phyloP scores from a whole-genome alignment of 2,113 vertebrate species.

The Semnornis frantzii region DNA sequence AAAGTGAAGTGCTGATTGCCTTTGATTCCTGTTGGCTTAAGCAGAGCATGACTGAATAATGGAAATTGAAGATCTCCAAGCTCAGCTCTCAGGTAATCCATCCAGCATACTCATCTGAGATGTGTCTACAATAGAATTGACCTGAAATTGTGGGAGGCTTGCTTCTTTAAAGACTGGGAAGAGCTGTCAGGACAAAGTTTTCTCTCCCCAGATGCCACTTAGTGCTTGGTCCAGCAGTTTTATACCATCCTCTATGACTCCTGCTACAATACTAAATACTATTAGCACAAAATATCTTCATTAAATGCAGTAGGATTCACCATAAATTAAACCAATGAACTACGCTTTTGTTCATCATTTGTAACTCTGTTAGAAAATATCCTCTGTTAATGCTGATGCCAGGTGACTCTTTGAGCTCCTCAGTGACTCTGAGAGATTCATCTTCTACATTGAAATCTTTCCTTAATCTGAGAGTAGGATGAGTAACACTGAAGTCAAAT shows the following conservation, averaged over 20 bases:
- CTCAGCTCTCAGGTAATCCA: accelerated
- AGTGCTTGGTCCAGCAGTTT: background rate
- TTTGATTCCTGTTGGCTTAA: background rate
- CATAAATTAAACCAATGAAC: background rate
- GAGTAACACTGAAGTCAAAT: background rate
- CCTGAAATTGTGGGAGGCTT: background rate
- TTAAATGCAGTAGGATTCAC: background rate
- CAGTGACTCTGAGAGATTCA: background rate
- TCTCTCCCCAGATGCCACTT: background rate
- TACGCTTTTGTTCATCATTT: background rate
- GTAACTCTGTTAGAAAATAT: background rate
- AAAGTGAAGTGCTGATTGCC: background rate
- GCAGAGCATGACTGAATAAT: background rate
- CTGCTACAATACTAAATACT: background rate
- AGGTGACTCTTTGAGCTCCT: background rate
- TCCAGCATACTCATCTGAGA: background rate
- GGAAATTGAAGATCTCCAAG: background rate
- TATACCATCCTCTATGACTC: background rate
- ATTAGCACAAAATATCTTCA: background rate
- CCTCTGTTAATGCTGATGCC: background rate
- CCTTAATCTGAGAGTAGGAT: background rate
- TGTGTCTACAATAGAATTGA: background rate
- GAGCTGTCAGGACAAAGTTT: background rate
- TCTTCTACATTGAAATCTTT: background rate
- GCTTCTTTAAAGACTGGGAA: background rate